Evolutionary conservation across 2,888 invertebrate species (phyloP), one percentile per base, ranked within the genome.

Genomic region (Labia minor): DNA sequence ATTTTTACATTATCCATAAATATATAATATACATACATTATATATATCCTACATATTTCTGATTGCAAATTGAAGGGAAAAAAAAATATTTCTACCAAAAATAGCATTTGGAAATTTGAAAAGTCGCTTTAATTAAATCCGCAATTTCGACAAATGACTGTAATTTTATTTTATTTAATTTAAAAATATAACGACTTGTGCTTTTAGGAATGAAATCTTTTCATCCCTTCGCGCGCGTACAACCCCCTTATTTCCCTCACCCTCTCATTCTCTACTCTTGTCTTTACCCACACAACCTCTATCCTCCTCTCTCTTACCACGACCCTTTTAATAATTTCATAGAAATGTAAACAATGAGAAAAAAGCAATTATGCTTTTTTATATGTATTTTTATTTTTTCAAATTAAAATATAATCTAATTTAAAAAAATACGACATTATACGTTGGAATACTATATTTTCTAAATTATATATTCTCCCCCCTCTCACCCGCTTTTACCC

Each of bases 341-440:
- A 49, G 49, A 49, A 49, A 49, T 49, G 49, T 49, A 49, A 49
- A 49, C 49, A 49, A 49, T 49, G 49, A 26, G 49, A 49, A 49
- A n/a, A 49, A 49, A 49, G 49, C 49, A 49, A 49, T 49, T 49
- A 49, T 49, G 49, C 26, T 26, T 49, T 49, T 49, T 49, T 49
- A n/a, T 49, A 49, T 49, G 49, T 49, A 49, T 49, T 49, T 49
- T 49, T 49, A 49, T 49, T 49, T 49, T 49, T 49, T 49, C 14
- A 49, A 49, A 49, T 49, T 49, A 49, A 49, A 49, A 49, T 49
- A 49, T 49, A 49, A 49, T 49, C 49, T 49, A 49, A 49, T 49
- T 49, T 49, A 49, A 49, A 26, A n/a, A 49, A 49, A 49, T 49
- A 49, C 49, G 49, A 49, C 49, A 49, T 49, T 49, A 49, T 49